Percentiles rank a stretch among this genome's conserved stretches.
These are phyloP conservation scores for Cryptotis parvus DNA, from an alignment of 2,113 vertebrate species.

Conservation along the genomic window DNA sequence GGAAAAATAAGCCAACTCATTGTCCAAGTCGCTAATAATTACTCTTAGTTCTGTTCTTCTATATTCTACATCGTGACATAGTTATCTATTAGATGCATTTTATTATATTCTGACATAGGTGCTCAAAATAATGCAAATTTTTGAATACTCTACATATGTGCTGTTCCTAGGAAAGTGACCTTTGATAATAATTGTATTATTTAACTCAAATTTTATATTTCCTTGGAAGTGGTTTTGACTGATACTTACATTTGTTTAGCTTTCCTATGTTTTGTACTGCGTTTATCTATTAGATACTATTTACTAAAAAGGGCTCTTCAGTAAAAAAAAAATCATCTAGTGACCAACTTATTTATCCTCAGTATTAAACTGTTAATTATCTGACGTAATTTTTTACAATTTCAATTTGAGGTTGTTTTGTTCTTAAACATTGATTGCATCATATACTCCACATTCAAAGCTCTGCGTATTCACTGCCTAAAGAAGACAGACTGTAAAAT, in stretches of 20 bases:
- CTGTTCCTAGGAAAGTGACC: neutral
- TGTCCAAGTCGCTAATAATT: conserved; percentile 7
- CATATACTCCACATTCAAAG: neutral
- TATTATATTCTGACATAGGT: neutral
- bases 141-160: neutral
- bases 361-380: neutral
- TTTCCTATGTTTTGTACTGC: neutral
- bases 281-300: neutral
- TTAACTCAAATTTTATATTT: neutral
- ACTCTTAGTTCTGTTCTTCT: neutral
- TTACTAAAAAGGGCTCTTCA: neutral
- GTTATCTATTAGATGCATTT: neutral
- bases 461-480: neutral
- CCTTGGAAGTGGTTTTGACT: neutral
- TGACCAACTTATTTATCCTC: neutral
- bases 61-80: neutral
- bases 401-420: neutral
- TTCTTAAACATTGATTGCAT: neutral
- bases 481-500: neutral
- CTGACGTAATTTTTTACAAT: neutral
- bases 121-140: neutral
- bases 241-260: neutral
- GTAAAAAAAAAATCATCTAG: neutral
- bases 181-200: neutral
- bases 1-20: neutral